Conservation (phyloP, 2,113 vertebrate species). For the Oreochromis spilurus region DNA sequence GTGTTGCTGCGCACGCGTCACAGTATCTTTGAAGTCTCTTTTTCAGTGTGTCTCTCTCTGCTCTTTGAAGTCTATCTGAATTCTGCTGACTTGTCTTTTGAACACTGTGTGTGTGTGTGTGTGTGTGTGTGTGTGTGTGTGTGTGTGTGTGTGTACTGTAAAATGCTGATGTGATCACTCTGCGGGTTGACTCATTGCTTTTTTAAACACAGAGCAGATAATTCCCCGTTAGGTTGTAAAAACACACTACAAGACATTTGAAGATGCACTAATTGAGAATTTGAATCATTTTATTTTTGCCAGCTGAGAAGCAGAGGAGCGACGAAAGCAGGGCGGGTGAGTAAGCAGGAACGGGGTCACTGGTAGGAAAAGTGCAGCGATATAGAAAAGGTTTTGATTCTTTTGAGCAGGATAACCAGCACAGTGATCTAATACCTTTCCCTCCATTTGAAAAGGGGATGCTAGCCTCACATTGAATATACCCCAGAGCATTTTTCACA, state of each 20-base stretch:
- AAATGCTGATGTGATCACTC: constrained; percentile 9
- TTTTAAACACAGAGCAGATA: not conserved
- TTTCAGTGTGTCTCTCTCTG: not conserved
- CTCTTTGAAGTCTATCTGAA: constrained; percentile 37
- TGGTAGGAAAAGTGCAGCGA: not conserved
- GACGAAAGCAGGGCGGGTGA: not conserved
- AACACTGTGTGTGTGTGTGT: not conserved
- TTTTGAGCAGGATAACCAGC: not conserved
- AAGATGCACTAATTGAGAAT: not conserved
- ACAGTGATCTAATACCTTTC: not conserved
- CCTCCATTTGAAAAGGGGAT: not conserved
- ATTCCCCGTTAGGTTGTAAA: not conserved
- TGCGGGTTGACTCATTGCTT: not conserved
- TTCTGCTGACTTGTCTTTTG: constrained; percentile 34
- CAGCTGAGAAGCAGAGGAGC: not conserved
- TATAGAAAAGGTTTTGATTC: not conserved
- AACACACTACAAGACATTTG: not conserved
- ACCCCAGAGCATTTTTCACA: not conserved
- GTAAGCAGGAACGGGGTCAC: not conserved
- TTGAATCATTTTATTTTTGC: not conserved
- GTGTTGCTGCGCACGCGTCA: not conserved
- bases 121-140: not conserved
- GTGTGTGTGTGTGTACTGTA: not conserved
- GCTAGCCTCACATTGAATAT: not conserved
- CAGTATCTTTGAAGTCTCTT: constrained; percentile 18